Conservation (phyloP, 2,113 vertebrate genomes). For the Hoplias malabaricus region DNA sequence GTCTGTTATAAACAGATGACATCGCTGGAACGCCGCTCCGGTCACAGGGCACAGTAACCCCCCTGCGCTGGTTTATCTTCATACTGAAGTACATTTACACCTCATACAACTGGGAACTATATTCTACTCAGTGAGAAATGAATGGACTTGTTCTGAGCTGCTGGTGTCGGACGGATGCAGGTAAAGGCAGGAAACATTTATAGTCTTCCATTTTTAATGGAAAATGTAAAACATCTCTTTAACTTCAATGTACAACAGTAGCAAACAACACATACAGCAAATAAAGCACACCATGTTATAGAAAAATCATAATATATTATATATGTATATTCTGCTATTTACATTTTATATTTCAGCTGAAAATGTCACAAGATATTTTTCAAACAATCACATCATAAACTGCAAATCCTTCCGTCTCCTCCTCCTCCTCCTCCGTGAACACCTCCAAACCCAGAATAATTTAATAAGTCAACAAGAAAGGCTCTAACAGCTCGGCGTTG, state of each 20-base stretch:
- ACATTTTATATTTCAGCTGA: constrained; percentile 51
- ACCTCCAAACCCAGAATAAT: constrained; percentile 53
- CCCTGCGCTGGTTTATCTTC: too few species aligned
- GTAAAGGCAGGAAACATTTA: not conserved
- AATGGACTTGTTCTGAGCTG: too few species aligned
- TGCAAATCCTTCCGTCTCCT: constrained; percentile 34
- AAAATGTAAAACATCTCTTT: constrained; percentile 58
- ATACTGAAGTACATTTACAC: too few species aligned
- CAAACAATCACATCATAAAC: constrained; percentile 42
- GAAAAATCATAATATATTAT: constrained; percentile 57
- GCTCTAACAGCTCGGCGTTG: constrained; percentile 44
- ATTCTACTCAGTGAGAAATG: too few species aligned
- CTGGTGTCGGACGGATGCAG: too few species aligned
- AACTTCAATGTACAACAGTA: constrained; percentile 57
- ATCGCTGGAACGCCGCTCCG: too few species aligned
- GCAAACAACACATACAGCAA: constrained; percentile 57
- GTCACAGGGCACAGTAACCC: too few species aligned
- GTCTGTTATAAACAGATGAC: not conserved
- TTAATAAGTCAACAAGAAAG: constrained; percentile 46
- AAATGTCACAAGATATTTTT: constrained; percentile 43
- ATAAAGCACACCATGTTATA: constrained; percentile 56
- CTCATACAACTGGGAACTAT: too few species aligned
- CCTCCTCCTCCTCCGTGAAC: constrained; percentile 49
- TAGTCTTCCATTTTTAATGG: constrained; percentile 55
- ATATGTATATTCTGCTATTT: constrained; percentile 58